Percentiles rank a stretch among this genome's conserved stretches.
Conservation (phyloP, 1,140 invertebrate species). For the Brachionus angularis region DNA sequence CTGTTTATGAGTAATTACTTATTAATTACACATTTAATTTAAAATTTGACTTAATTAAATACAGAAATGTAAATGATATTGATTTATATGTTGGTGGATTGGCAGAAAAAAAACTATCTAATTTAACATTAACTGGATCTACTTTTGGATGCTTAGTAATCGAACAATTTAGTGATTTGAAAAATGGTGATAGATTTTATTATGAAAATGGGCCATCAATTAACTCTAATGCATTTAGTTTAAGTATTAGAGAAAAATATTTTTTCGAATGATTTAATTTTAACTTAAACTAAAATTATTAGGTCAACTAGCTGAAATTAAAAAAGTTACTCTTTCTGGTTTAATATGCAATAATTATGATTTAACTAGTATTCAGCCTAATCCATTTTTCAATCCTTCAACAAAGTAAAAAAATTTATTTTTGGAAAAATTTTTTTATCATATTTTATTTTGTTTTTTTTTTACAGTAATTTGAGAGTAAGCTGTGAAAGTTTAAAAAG, state of each 20-base stretch:
- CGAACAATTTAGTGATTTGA: conserved; percentile 81
- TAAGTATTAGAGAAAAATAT: neutral
- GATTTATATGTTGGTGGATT: conserved; percentile 62
- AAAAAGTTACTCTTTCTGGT: neutral
- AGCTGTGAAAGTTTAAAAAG: too few relatives aligned
- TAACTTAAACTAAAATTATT: neutral
- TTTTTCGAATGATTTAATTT: neutral
- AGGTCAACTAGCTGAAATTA: conserved; percentile 38
- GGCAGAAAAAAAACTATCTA: conserved; percentile 76
- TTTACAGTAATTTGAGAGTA: too few relatives aligned
- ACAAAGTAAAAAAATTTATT: too few relatives aligned
- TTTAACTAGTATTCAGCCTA: too few relatives aligned
- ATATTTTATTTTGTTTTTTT: too few relatives aligned
- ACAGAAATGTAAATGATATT: conserved; percentile 44
- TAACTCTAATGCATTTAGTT: conserved; percentile 12
- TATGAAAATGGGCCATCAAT: conserved; percentile 65
- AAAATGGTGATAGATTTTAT: conserved; percentile 90
- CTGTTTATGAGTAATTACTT: conserved; percentile 4
- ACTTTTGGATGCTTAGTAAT: conserved; percentile 89
- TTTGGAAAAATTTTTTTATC: too few relatives aligned
- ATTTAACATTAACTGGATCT: conserved; percentile 74
- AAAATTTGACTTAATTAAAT: neutral
- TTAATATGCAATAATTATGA: conserved; percentile 39
- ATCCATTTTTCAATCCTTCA: too few relatives aligned
- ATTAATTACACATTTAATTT: neutral